These are phyloP conservation scores for Drosophila picticornis DNA, from an alignment of 2,888 invertebrate genomes.

Conservation along the genomic window DNA sequence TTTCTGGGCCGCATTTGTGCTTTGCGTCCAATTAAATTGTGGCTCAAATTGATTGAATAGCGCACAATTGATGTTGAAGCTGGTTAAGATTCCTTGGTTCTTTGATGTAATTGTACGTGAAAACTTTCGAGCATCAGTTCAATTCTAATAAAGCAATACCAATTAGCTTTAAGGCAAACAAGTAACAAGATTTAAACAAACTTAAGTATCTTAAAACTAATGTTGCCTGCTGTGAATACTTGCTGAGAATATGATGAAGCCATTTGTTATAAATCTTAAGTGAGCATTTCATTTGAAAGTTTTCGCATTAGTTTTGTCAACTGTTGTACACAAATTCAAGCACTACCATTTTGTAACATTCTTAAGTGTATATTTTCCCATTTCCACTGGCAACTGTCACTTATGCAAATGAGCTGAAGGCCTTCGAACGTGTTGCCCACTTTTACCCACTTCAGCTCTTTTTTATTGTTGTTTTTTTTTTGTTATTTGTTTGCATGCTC, in stretches of 20 bases:
- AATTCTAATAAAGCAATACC: background rate
- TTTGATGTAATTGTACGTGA: background rate
- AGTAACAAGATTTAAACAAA: background rate
- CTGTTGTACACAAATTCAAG: background rate
- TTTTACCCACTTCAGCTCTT: constrained; percentile 19
- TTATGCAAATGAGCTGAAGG: constrained; percentile 65
- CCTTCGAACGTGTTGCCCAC: constrained; percentile 21
- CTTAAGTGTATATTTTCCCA: constrained; percentile 26
- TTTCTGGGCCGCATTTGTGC: background rate
- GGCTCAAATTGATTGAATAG: constrained; percentile 42
- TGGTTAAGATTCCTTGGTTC: background rate
- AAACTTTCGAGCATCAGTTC: background rate
- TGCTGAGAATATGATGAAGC: background rate
- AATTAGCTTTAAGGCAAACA: background rate
- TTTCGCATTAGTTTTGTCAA: background rate
- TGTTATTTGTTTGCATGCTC: constrained; percentile 1
- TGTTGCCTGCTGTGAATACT: background rate
- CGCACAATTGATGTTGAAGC: constrained; percentile 3
- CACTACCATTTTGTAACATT: constrained; percentile 9
- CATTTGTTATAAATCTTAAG: no score
- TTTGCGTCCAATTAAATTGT: constrained; percentile 43
- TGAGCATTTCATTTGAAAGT: background rate
- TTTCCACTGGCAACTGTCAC: constrained; percentile 32
- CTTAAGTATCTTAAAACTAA: background rate
- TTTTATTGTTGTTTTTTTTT: background rate